These are phyloP conservation scores for Lissocephala sabroskyi DNA, from an alignment of 2,888 invertebrate species.

Conservation along the genomic window DNA sequence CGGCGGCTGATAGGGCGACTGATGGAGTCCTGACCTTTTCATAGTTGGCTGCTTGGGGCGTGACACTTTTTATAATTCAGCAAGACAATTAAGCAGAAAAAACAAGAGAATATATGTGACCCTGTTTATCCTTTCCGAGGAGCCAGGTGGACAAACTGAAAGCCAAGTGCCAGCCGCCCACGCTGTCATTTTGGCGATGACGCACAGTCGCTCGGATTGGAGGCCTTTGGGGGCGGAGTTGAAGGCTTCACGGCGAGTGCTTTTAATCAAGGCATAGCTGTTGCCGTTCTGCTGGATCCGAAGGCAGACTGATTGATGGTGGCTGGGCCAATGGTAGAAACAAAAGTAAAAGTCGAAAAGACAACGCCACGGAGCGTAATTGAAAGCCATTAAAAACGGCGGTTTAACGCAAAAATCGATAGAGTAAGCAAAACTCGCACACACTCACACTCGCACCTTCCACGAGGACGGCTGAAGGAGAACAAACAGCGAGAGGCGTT, in stretches of 20 bases:
- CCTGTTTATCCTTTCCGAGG: conserved; percentile 17
- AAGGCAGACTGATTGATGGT: conserved; percentile 1
- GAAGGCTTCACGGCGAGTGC: conserved; percentile 18
- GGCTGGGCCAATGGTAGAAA: not conserved
- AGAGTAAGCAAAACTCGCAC: conserved; percentile 7
- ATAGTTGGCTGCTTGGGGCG: too few species aligned
- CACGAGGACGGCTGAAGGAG: not conserved
- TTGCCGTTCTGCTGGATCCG: not conserved
- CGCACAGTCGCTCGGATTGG: too few species aligned
- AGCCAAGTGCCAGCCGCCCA: conserved; percentile 19
- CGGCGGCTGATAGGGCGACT: too few species aligned
- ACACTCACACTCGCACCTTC: not conserved
- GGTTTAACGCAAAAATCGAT: conserved; percentile 52
- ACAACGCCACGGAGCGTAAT: conserved; percentile 18
- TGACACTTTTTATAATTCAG: conserved; percentile 8
- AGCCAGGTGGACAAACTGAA: conserved; percentile 28
- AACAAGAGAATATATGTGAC: too few species aligned
- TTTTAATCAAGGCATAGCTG: conserved; percentile 48
- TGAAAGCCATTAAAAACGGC: conserved; percentile 59
- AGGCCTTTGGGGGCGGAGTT: not conserved
- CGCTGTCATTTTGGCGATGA: conserved; percentile 12
- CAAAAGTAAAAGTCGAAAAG: not conserved
- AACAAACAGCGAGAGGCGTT: conserved; percentile 28
- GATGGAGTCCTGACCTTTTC: too few species aligned
- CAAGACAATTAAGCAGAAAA: conserved; percentile 28